These are phyloP conservation scores for Diarsia mendica DNA, from an alignment of 2,888 invertebrate genomes.

Conservation along the genomic window DNA sequence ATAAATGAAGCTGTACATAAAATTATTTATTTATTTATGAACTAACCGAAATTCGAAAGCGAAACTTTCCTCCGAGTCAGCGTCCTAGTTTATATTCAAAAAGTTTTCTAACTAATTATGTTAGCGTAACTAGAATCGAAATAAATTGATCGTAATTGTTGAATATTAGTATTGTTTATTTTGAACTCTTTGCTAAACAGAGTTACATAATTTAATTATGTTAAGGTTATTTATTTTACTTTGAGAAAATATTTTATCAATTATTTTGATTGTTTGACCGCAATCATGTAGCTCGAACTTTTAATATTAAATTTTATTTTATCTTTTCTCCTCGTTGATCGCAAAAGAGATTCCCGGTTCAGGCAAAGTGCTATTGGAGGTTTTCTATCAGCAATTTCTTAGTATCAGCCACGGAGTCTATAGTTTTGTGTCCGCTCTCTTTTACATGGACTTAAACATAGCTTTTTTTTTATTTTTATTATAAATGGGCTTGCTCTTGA, in stretches of 20 bases:
- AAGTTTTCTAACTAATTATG: constrained; percentile 36
- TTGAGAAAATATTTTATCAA: neutral
- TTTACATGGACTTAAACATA: too few species aligned
- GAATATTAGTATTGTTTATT: constrained; percentile 34
- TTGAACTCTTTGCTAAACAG: neutral
- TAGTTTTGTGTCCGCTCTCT: too few species aligned
- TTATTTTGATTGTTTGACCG: too few species aligned
- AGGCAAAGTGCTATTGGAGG: too few species aligned
- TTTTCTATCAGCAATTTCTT: too few species aligned
- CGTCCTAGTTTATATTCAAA: constrained; percentile 37
- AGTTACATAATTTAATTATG: constrained; percentile 3
- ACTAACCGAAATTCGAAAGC: constrained; percentile 27
- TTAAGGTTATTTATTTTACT: neutral
- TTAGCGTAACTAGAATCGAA: constrained; percentile 45
- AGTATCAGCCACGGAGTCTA: too few species aligned
- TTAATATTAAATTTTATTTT: too few species aligned
- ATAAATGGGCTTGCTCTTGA: too few species aligned
- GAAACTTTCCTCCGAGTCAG: constrained; percentile 24
- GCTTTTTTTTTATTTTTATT: too few species aligned
- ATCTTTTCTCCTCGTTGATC: too few species aligned
- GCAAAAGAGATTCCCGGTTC: too few species aligned
- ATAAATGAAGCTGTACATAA: constrained; percentile 6
- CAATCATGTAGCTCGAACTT: too few species aligned
- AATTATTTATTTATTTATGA: constrained; percentile 35
- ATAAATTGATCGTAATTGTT: constrained; percentile 39